These are phyloP conservation scores for Cyclura pinguis DNA, from an alignment of 2,797 vertebrate genomes.

Conservation along the genomic window DNA sequence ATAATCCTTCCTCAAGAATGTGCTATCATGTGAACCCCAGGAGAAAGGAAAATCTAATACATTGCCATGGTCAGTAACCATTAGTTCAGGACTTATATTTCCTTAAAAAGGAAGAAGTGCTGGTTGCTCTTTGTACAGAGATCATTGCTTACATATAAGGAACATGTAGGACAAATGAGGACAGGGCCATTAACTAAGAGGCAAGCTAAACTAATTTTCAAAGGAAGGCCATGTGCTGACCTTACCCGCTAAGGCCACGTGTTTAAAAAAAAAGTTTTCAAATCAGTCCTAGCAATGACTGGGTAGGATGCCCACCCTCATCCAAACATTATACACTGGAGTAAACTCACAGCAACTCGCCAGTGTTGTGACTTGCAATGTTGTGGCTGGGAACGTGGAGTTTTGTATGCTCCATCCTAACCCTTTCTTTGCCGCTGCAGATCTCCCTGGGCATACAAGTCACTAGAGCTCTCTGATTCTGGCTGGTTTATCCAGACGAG, in stretches of 20 bases:
- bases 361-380: background rate
- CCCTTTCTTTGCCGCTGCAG: background rate
- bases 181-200: background rate
- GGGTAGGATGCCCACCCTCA: background rate
- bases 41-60: no score
- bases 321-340: background rate
- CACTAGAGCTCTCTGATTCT: background rate
- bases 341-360: background rate
- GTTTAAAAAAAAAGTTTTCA: background rate
- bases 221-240: background rate
- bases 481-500: background rate
- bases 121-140: background rate
- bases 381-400: background rate
- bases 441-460: background rate
- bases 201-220: constrained; percentile 15
- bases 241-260: background rate
- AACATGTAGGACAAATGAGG: background rate
- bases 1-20: no score
- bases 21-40: no score
- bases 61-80: background rate
- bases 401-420: background rate
- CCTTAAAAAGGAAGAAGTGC: background rate
- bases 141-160: constrained; percentile 13
- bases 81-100: background rate
- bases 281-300: background rate